A percentile compares a stretch with the other conserved stretches of the same genome.
Conservation (phyloP, 2,797 vertebrate genomes). For the Leptoclinus maculatus region DNA sequence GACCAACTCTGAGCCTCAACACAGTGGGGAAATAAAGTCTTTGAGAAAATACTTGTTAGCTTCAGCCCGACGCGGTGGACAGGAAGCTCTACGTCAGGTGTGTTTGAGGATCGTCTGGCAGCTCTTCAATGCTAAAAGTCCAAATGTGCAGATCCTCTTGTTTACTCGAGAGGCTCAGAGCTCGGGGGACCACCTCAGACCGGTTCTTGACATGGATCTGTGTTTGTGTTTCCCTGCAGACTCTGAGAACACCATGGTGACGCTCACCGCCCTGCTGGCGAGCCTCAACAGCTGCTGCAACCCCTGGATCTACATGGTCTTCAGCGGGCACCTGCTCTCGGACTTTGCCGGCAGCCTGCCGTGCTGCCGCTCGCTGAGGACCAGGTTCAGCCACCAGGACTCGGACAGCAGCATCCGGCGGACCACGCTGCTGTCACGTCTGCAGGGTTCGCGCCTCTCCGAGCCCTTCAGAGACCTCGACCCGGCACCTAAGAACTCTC, state of each 20-base stretch:
- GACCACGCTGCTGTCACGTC: conserved; percentile 88
- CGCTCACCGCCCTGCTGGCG: conserved; percentile 90
- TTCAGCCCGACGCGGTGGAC: too few relatives aligned
- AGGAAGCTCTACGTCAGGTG: too few relatives aligned
- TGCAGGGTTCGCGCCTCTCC: conserved; percentile 82
- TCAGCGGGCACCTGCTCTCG: conserved; percentile 92
- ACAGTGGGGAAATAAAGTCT: too few relatives aligned
- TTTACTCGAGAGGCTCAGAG: background rate
- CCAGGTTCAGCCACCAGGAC: conserved; percentile 83
- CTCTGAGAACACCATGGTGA: conserved; percentile 89
- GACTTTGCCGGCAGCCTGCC: conserved; percentile 87
- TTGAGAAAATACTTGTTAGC: too few relatives aligned
- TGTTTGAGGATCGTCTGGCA: too few relatives aligned
- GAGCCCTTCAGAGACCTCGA: conserved; percentile 84
- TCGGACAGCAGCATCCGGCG: conserved; percentile 89
- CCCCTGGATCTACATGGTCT: conserved; percentile 99
- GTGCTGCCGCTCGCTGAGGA: conserved; percentile 83
- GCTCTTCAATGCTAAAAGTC: background rate
- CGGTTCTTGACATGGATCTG: background rate
- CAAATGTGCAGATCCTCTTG: background rate
- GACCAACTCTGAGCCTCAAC: too few relatives aligned
- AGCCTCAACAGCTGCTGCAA: conserved; percentile 98
- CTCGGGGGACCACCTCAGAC: background rate
- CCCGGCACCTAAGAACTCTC: conserved; percentile 70
- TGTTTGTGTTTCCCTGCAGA: conserved; percentile 76